Evolutionary conservation across 2,113 vertebrate species (phyloP), one percentile per base, ranked within the genome.

Genomic region (Corydoras maculifer): DNA sequence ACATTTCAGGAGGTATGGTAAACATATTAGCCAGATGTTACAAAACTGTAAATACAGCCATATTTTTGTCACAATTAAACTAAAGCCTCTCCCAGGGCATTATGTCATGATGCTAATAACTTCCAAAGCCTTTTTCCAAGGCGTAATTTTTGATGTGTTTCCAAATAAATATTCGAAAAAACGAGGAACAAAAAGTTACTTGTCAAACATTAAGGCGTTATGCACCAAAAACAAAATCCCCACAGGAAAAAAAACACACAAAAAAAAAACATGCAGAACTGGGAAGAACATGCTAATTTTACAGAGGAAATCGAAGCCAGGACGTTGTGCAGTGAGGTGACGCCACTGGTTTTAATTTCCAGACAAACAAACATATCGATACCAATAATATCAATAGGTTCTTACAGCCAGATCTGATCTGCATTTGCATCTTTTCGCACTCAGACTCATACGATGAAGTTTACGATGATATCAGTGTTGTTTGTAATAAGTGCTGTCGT

Each of bases 381-480:
- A 43, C 35, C 4, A 43, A 43, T 1, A 8, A 53, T 8, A 14
- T 53, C 51, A 53, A 53, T 3, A 53, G 3, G 3, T 6, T 53
- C 5, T 14, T 2, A 14, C 10, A 53, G 11, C 9, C 3, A 10
- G 51, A 14, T 12, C 5, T 10, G 51, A 53, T 73, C 81, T 55
- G 53, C 29, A 3, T 11, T 72, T 48, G 49, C 78, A 71, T 82
- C 68, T 74, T 73, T 79, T 50, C 68, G 74, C 30, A 62, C 69
- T 31, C 9, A 74, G 74, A 82, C 83, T 80, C 82, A 88, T 87
- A 84, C 81, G 35, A 43, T 43, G 87, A 86, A 81, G 78, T 86
- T 87, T 86, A 85, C 72, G 75, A 69, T 64, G 14, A 82, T 84
- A 88, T 88, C 82, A 79, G 74, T 81, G 74, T 79, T 83, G 32